A percentile compares a stretch with the other conserved stretches of the same genome.
Evolutionary conservation across 2,888 invertebrate genomes (phyloP).

Genomic region (Tetranychus piercei): DNA sequence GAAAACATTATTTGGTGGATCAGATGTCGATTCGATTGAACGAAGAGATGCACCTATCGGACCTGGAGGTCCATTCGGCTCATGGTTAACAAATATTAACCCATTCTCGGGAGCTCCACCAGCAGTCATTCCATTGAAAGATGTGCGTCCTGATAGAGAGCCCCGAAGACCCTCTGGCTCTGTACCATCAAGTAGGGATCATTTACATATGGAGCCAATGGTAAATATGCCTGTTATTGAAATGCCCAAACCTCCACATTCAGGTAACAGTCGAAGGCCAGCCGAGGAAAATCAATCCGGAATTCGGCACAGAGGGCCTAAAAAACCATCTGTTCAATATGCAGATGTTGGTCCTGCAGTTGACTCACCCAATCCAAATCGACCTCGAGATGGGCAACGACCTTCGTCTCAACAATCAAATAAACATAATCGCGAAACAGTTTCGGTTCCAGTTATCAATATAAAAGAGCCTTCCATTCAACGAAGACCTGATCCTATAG

Average conservation of each 20-base stretch:
- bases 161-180: not conserved
- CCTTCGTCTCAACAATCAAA: not conserved
- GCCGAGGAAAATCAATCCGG: not conserved
- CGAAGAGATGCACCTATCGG: not conserved
- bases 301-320: not conserved
- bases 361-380: not conserved
- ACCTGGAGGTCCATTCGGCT: not conserved
- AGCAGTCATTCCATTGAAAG: not conserved
- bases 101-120: not conserved
- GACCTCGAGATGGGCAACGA: not conserved
- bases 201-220: not conserved
- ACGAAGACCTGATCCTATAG: conserved; percentile 8
- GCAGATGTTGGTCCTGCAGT: not conserved
- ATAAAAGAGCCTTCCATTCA: conserved; percentile 4
- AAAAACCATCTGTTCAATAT: not conserved
- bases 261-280: not conserved
- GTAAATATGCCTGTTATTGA: conserved; percentile 12
- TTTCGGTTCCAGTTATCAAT: conserved; percentile 6
- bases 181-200: too few species aligned
- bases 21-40: conserved; percentile 1
- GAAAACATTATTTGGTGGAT: conserved; percentile 11
- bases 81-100: conserved; percentile 5
- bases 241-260: not conserved
- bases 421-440: not conserved
- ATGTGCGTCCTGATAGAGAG: not conserved